Conservation (phyloP, 1,140 invertebrate genomes). For the Drosophila insularis region DNA sequence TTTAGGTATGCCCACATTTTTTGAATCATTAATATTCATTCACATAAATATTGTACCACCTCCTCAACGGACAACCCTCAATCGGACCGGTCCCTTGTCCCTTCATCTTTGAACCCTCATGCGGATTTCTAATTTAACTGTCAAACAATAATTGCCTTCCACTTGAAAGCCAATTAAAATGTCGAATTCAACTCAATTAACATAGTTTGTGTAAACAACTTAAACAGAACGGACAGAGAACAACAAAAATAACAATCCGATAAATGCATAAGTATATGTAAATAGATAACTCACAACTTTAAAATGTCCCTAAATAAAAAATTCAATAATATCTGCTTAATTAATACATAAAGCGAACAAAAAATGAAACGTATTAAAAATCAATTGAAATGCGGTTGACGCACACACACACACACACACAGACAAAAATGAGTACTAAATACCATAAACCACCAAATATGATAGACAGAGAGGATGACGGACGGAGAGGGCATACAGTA, state of each 20-base stretch:
- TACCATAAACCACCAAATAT: conserved; percentile 59
- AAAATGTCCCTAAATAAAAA: conserved; percentile 36
- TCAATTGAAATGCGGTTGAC: conserved; percentile 68
- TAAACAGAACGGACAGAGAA: neutral
- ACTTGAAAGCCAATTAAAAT: conserved; percentile 52
- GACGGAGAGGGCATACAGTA: conserved; percentile 19
- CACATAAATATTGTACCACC: neutral
- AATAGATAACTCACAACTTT: conserved; percentile 8
- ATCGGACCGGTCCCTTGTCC: conserved; percentile 10
- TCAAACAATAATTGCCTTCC: conserved; percentile 42
- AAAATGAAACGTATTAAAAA: conserved; percentile 53
- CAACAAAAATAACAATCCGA: neutral
- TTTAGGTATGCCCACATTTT: neutral
- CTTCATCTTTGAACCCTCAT: conserved; percentile 14
- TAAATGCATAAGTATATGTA: neutral
- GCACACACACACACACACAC: conserved; percentile 9
- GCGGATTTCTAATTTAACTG: conserved; percentile 41
- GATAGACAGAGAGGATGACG: conserved; percentile 25
- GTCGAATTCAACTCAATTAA: conserved; percentile 46
- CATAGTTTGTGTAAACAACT: conserved; percentile 28
- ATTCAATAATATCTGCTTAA: conserved; percentile 11
- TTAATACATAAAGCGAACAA: conserved; percentile 28
- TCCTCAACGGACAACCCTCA: neutral
- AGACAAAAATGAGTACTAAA: conserved; percentile 3
- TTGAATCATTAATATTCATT: neutral